Percentiles rank a stretch among this genome's conserved stretches.
phyloP scores from a whole-genome alignment of 2,797 vertebrate genomes.

The Phataginus tetradactyla region DNA sequence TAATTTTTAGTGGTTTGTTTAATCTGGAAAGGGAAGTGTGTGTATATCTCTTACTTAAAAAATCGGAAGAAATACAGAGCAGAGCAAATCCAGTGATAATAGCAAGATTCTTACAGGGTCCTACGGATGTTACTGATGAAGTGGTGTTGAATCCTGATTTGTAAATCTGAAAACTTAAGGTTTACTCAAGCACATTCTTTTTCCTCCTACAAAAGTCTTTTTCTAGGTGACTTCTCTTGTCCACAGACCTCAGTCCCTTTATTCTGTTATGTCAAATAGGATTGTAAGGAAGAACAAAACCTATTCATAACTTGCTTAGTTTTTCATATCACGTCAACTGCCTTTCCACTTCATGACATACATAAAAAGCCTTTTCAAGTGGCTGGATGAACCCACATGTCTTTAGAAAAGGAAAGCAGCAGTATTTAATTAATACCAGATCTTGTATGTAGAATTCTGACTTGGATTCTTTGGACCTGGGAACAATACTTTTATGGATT shows the following conservation, averaged over 20 bases:
- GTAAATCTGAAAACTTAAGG: background rate
- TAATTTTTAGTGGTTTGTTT: background rate
- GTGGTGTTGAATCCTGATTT: background rate
- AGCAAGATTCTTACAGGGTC: background rate
- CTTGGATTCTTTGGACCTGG: background rate
- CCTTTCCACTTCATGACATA: background rate
- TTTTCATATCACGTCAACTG: background rate
- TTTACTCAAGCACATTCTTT: background rate
- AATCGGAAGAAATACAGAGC: background rate
- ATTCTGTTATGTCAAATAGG: background rate
- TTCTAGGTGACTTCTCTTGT: background rate
- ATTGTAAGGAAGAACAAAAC: background rate
- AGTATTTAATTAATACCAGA: background rate
- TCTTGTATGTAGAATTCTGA: background rate
- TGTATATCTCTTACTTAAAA: background rate
- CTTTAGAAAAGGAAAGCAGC: background rate
- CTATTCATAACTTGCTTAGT: background rate
- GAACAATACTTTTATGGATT: background rate
- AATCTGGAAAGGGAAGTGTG: background rate
- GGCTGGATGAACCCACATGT: background rate
- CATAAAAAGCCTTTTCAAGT: background rate
- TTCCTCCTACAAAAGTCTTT: background rate
- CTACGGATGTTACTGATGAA: background rate
- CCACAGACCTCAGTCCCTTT: background rate
- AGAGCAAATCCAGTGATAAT: background rate